Conservation (phyloP, 1,140 invertebrate genomes). For the Ericerus pela region DNA sequence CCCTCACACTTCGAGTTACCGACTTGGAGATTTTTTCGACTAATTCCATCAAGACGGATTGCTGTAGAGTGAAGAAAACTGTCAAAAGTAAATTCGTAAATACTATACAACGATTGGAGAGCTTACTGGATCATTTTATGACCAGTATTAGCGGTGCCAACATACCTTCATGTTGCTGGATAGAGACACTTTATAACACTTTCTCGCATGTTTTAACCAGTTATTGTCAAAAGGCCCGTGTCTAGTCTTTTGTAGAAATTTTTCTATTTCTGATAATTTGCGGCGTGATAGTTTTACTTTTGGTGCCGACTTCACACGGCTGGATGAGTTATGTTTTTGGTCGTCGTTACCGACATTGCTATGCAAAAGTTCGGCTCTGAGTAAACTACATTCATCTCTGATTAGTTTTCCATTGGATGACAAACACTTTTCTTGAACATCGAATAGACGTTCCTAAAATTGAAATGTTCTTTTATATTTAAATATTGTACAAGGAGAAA, state of each 20-base stretch:
- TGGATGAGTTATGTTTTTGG: neutral
- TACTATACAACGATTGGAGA: too few species aligned
- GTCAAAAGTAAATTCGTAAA: too few species aligned
- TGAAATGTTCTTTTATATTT: too few species aligned
- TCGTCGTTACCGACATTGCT: neutral
- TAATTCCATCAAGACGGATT: too few species aligned
- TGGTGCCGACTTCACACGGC: neutral
- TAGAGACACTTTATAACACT: neutral
- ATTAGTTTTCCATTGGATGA: neutral
- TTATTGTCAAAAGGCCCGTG: neutral
- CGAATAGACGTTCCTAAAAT: neutral
- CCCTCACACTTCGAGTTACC: too few species aligned
- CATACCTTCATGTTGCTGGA: neutral
- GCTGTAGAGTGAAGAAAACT: too few species aligned
- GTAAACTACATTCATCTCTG: neutral
- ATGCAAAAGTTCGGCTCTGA: neutral
- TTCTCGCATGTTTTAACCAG: neutral
- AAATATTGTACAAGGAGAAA: too few species aligned
- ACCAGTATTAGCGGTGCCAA: too few species aligned
- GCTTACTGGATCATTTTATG: too few species aligned
- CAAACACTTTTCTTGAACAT: neutral
- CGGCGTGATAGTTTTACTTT: neutral
- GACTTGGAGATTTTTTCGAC: too few species aligned
- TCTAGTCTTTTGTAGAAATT: slow-evolving; percentile 2
- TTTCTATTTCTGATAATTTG: neutral